Evolutionary conservation across 2,888 invertebrate genomes (phyloP), one percentile per base, ranked within the genome.

Genomic region (Gymnocheta viridis): DNA sequence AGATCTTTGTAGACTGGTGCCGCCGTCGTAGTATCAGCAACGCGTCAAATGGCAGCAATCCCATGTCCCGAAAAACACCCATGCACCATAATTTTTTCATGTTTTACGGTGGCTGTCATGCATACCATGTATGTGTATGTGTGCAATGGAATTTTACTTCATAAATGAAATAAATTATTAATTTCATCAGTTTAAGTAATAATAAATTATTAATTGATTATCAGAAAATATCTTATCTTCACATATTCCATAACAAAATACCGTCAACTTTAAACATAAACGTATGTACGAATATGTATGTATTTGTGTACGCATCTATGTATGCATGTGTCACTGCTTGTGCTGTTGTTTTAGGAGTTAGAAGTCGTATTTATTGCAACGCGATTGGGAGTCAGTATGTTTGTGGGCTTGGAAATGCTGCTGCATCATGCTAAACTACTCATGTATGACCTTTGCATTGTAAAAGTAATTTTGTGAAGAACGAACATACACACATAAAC

Each of bases 381-480:
- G 17, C 12, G 38, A 73, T n/a, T 49, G 60, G 32, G 35, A 60
- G 22, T 47, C 32, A 38, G 22, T 49, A 47, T 24, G 2, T 0
- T 35, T 73, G 73, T 73, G 49, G 60, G 73, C 49, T 72, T 41
- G 14, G 44, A 19, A 47, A 47, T 32, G 44, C 32, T 29, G 24
- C 17, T 29, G 29, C 12, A 14, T 56, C 17, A 4, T 19, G 3
- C 24, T 29, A 38, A 24, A 24, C 47, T 62, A n/a, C n/a, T n/a
- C n/a, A n/a, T n/a, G n/a, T n/a, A 14, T 73, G 73, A 47, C 47
- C 44, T 60, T 73, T 10, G 41, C 24, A 35, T 24, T 35, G 27
- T 17, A 49, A 38, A 54, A 41, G 10, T 35, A 22, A 10, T 38
- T 38, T 17, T 17, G 32, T 32, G 27, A 2, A 27, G 14, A 3